Evolutionary conservation across 2,113 vertebrate genomes (phyloP).

Genomic region (Callopanchax toddi): DNA sequence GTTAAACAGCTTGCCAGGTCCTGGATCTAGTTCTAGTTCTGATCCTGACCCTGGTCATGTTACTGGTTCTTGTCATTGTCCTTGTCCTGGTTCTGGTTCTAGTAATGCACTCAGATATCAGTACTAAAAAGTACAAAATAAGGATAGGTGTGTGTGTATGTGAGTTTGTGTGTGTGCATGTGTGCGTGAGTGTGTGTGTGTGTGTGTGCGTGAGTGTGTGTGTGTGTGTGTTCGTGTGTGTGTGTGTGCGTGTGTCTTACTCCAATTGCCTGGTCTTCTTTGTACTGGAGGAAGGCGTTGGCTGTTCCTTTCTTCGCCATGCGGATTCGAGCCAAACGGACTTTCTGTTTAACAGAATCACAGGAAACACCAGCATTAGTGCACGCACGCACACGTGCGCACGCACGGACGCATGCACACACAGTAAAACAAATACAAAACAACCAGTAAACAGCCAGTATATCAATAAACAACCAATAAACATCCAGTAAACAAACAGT

Average conservation of each 20-base stretch:
- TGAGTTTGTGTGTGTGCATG: too few species aligned
- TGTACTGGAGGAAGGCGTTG: constrained; percentile 90
- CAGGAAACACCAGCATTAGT: constrained; percentile 33
- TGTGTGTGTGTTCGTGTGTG: constrained; percentile 9
- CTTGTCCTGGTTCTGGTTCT: too few species aligned
- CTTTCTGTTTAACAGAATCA: constrained; percentile 81
- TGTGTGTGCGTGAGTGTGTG: constrained; percentile 7
- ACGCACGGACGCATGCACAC: neutral
- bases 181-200: neutral
- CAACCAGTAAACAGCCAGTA: too few species aligned
- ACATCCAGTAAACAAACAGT: too few species aligned
- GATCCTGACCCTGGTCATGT: too few species aligned
- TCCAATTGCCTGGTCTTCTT: constrained; percentile 84
- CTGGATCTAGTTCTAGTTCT: too few species aligned
- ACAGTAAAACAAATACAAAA: too few species aligned
- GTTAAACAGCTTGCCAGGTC: too few species aligned
- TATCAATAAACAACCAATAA: too few species aligned
- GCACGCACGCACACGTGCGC: constrained; percentile 14
- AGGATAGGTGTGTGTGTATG: too few species aligned
- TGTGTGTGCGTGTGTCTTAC: constrained; percentile 69
- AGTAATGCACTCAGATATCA: neutral
- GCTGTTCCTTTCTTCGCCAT: constrained; percentile 89
- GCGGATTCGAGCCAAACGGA: constrained; percentile 88
- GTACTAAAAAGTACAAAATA: too few species aligned
- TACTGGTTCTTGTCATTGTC: too few species aligned